Evolutionary conservation across 2,888 invertebrate species (phyloP), one percentile per base, ranked within the genome.

Genomic region (Andrena haemorrhoa): DNA sequence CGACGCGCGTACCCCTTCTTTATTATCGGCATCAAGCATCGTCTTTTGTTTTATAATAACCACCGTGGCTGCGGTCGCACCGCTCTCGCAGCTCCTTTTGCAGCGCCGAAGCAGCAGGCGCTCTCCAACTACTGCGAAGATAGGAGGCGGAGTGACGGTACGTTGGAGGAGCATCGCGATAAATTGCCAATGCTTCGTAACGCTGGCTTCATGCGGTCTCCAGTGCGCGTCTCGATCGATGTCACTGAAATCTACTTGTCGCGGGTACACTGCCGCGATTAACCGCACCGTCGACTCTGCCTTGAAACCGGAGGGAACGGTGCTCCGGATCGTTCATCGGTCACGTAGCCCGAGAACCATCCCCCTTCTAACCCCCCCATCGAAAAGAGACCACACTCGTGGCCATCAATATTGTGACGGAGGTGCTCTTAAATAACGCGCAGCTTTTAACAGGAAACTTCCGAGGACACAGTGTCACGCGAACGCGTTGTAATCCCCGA

Each of bases 41-140:
- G 91, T 89, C 93, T 93, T 93, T 93, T 93, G 93, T 93, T 92
- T 93, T 93, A 93, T 93, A 93, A 93, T 93, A 93, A 93, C 92
- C 90, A 90, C 90, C 86, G 88, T 82, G 82, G 86, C 89, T 89
- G 90, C 87, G 90, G 89, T 90, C 87, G 86, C 85, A 53, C 79
- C 80, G 33, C 65, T 86, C 82, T 75, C 61, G 64, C 65, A 76
- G 74, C 66, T 86, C 86, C 83, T 88, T 88, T 88, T 88, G 86
- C 80, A 82, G 80, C 80, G 79, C 82, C 81, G 75, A 74, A 68
- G 84, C 73, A 77, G 71, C 76, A 75, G 16, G 51, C 61, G 12
- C 71, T 68, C 75, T 53, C 61, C 75, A 26, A 75, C 75, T 71
- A 66, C 74, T 61, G 79, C 66, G 56, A 63, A 78, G 79, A 63